Conservation (phyloP, 2,888 invertebrate species). For the Automeris io region DNA sequence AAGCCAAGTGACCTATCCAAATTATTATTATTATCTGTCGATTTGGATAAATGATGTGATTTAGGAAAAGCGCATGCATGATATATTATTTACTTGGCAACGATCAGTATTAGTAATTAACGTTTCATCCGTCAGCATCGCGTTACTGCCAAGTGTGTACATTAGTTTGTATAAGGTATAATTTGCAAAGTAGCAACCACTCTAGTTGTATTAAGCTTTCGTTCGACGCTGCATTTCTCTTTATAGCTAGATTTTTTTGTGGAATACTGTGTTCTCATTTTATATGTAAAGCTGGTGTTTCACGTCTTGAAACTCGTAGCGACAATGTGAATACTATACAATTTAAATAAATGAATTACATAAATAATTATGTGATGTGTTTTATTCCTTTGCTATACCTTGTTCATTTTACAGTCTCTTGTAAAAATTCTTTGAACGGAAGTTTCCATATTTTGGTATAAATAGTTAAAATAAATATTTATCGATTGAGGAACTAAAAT, state of each 20-base stretch:
- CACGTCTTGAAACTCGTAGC: conserved; percentile 62
- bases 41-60: conserved; percentile 1
- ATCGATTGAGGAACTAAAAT: too few species aligned
- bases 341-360: conserved; percentile 77
- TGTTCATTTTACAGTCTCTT: too few species aligned
- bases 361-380: conserved; percentile 43
- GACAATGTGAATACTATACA: conserved; percentile 74
- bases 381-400: too few species aligned
- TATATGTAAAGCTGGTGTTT: conserved; percentile 69
- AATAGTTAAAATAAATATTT: too few species aligned
- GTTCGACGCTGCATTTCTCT: conserved; percentile 70
- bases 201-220: conserved; percentile 55
- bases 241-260: conserved; percentile 62
- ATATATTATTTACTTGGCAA: conserved; percentile 52
- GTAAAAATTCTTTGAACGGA: too few species aligned
- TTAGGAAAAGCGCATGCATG: too few species aligned
- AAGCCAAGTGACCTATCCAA: too few species aligned
- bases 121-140: conserved; percentile 31
- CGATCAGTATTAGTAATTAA: conserved; percentile 62
- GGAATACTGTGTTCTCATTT: conserved; percentile 72
- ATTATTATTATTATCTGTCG: conserved; percentile 7
- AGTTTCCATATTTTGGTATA: too few species aligned
- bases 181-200: conserved; percentile 9
- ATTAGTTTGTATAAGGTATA: conserved; percentile 8
- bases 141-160: conserved; percentile 15